These are phyloP conservation scores for Acrobasis repandana DNA, from an alignment of 2,888 invertebrate genomes.

Conservation along the genomic window DNA sequence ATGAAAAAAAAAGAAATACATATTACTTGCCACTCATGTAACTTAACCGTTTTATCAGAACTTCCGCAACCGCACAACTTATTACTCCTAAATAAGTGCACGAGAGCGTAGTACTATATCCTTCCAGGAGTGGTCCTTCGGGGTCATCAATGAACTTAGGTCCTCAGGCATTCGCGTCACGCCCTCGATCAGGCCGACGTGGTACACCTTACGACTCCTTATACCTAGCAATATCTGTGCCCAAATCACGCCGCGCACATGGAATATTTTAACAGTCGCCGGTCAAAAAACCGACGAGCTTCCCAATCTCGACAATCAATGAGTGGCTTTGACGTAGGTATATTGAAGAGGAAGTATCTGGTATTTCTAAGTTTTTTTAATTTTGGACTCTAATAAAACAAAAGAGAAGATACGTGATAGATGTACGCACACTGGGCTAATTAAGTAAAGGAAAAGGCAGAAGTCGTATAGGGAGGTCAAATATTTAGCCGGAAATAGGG, in stretches of 20 bases:
- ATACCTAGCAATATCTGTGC: constrained; percentile 15
- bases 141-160: constrained; percentile 24
- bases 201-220: constrained; percentile 21
- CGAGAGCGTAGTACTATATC: background rate
- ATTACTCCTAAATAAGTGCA: background rate
- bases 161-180: constrained; percentile 27
- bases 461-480: too few species aligned
- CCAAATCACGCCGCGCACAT: constrained; percentile 15
- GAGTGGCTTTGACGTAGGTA: background rate
- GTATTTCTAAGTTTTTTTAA: too few species aligned
- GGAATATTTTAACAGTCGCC: constrained; percentile 17
- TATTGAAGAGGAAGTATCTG: background rate
- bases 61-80: background rate
- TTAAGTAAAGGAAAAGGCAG: too few species aligned
- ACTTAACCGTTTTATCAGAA: background rate
- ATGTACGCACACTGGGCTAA: too few species aligned
- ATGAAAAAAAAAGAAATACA: too few species aligned
- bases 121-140: background rate
- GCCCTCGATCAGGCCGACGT: constrained; percentile 3
- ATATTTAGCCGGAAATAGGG: too few species aligned
- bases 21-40: too few species aligned
- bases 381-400: too few species aligned
- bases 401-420: too few species aligned
- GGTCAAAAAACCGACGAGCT: background rate
- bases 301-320: background rate